Base-by-base conservation (phyloP, 2,797 vertebrate genomes). In the Hypotaenidia philippensis region DNA sequence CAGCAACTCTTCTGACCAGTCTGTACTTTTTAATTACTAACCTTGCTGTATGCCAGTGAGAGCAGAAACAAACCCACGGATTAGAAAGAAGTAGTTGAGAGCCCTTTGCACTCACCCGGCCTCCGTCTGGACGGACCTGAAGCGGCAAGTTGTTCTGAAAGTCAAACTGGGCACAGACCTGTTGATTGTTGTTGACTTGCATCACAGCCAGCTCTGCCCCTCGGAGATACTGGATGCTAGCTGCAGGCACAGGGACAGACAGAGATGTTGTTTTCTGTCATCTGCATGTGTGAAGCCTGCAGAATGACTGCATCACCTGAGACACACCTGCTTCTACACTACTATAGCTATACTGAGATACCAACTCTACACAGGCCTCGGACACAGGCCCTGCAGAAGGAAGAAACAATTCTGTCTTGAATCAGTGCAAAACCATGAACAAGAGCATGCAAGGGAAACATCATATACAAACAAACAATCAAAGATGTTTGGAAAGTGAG, bases 161-260 rank as follows among this genome's bases (percentile, higher is more conserved):
- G 78, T 97, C 93, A 40, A 98, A 98, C 89, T 97, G 94, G 55
- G 97, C 87, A 2, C 98, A 98, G 50, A 97, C 10, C 17, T 89
- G 96, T 29, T 93, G 95, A 3, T 98, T 98, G 88, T 79, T 98
- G 91, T 29, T 97, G 81, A 96, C 60, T 50, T 98, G 98, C 71
- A 98, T 83, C 68, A 98, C 79, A 5, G 97, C 91, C 32, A 98
- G 74, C 93, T 98, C 97, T 4, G 91, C 98, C 4, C 98, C 98
- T 34, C 64, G 64, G 10, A 98, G 97, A 26, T 18, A 87, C 20
- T 44, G 94, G 89, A 98, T 93, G 77, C 98, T 98, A 89, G 96
- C 98, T 98, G 96, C 16, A 77, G 50, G 68, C 69, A 72, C 23
- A 90, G 40, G 26, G 32, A 77, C 13, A 90, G 18, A 90, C 25